Base-by-base conservation (phyloP, 2,797 vertebrate genomes). In the Arvicola amphibius region DNA sequence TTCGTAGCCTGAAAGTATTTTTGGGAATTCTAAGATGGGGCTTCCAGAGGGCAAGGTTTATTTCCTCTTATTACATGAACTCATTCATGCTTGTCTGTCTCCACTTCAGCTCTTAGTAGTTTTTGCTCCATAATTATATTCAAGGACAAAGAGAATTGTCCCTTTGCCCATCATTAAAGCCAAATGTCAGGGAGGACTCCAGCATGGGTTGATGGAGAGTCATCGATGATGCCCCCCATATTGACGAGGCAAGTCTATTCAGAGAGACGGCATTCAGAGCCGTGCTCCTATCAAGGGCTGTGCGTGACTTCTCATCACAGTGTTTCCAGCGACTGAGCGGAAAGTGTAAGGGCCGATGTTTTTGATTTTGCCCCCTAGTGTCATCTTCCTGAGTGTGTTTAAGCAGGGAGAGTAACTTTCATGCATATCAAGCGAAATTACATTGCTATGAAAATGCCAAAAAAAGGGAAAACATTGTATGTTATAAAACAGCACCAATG, bases 121-220 rank as follows among this genome's bases (percentile, higher is more conserved):
- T 92, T 79, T 86, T 34, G 73, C 12, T 27, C 74, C 89, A 88
- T 51, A 94, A 94, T 74, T 95, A 92, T 73, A 90, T 76, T 94
- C 79, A 94, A 94, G 91, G 89, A 69, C 83, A 90, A 87, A 19
- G 83, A 97, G n/a, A 90, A 61, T 12, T 76, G 74, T 77, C 65
- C 85, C 87, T 95, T 96, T 79, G 63, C 43, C 71, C 90, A 16
- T 89, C 69, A 56, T 65, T 73, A 90, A 84, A 94, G 63, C 32
- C 43, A 89, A 84, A 65, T 10, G 6, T 73, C 80, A 27, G 37
- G 48, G 71, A 91, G 86, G 94, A 95, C 90, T 94, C 87, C 61
- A 88, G 40, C 19, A n/a, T 88, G 76, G 80, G 29, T 78, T 94
- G 83, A 84, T 56, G 78, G 81, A 91, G 43, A 71, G 12, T 51